Evolutionary conservation across 2,797 vertebrate species (phyloP), one percentile per base, ranked within the genome.

Genomic region (Falco columbarius): DNA sequence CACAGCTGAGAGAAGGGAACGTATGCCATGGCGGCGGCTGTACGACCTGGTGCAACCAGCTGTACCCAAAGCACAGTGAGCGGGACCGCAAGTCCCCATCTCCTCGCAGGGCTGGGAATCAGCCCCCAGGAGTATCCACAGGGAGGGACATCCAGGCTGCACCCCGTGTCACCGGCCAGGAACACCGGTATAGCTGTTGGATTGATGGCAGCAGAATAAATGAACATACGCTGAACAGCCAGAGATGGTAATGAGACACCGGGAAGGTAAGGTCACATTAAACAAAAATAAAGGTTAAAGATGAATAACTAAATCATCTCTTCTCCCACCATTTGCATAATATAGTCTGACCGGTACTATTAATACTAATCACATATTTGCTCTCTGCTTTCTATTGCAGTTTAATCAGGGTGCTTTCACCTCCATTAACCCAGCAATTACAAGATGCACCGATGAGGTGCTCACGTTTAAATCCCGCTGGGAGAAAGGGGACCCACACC

Each of bases 281-380:
- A 86, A 90, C 71, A 85, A 20, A 84, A 77, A 47, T 24, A 97
- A 97, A 97, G 91, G 72, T 89, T 85, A 92, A 94, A 93, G 92
- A 94, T 83, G 86, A 95, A 96, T 91, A 95, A 93, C 71, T 30
- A 66, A 71, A 80, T 32, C 3, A 12, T 75, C 86, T 95, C 21
- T 13, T 42, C n/a, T 90, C 58, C 70, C 86, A 24, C 76, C 72
- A 32, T 91, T 79, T 80, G 49, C 90, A 93, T 81, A 72, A 91
- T 16, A 59, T 23, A 61, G 68, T 72, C 81, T 54, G 62, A 58
- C 42, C 76, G 1, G 68, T 13, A 49, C 76, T n/a, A 36, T 62
- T 72, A 74, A 94, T 90, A 42, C 81, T 76, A 13, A 96, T 87
- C 29, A 84, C 61, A 36, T 3, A 34, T 67, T 72, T 76, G 66